These are phyloP conservation scores for Dermatophagoides farinae DNA, from an alignment of 1,140 invertebrate species.

Conservation along the genomic window DNA sequence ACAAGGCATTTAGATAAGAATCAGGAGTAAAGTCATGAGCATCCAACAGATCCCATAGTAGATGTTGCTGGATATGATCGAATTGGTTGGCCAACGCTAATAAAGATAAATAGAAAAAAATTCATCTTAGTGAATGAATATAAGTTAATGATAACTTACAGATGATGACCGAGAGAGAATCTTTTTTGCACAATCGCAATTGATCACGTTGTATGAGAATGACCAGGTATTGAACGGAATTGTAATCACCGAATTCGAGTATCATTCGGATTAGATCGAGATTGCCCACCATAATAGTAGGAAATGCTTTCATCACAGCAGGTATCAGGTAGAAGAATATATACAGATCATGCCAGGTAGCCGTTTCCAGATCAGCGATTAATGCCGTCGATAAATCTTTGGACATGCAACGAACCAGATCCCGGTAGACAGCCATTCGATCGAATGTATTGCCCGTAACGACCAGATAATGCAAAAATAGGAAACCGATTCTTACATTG, in stretches of 20 bases:
- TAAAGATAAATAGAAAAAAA: too few species aligned
- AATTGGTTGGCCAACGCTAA: not conserved
- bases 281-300: slow-evolving; percentile 53
- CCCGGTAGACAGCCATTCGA: slow-evolving; percentile 19
- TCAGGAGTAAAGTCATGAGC: not conserved
- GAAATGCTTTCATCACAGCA: slow-evolving; percentile 61
- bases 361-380: slow-evolving; percentile 26
- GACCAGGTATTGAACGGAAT: slow-evolving; percentile 60
- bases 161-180: slow-evolving; percentile 29
- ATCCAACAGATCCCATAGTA: not conserved
- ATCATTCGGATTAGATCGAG: slow-evolving; percentile 61
- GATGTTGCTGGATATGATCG: not conserved
- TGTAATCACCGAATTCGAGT: slow-evolving; percentile 64
- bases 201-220: slow-evolving; percentile 75
- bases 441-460: slow-evolving; percentile 31
- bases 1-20: not conserved
- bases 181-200: slow-evolving; percentile 32
- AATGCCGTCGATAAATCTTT: slow-evolving; percentile 18
- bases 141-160: slow-evolving; percentile 26
- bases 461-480: slow-evolving; percentile 66
- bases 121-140: too few species aligned
- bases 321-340: slow-evolving; percentile 73
- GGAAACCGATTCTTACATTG: slow-evolving; percentile 54
- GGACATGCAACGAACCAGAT: slow-evolving; percentile 17
- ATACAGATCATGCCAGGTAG: slow-evolving; percentile 65